These are phyloP conservation scores for Epizoanthus ramosus DNA, from an alignment of 92 coral and sea anemone genomes.

Conservation along the genomic window DNA sequence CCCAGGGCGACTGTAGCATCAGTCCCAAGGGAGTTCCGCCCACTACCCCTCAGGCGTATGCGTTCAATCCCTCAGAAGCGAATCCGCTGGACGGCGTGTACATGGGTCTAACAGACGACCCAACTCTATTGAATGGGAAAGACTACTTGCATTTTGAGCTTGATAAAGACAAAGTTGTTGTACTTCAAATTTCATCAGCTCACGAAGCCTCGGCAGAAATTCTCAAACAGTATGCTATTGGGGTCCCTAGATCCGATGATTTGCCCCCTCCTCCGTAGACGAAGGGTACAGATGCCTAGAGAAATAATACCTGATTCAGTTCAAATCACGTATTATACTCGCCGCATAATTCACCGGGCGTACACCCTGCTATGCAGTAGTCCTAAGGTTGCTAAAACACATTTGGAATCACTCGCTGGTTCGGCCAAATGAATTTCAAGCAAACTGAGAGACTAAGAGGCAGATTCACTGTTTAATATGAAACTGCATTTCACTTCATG, in stretches of 20 bases:
- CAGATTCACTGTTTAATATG: no score
- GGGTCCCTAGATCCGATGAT: conserved; percentile 82
- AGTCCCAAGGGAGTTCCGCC: conserved; percentile 29
- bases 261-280: conserved; percentile 52
- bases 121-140: conserved; percentile 69
- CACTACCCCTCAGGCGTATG: conserved; percentile 26
- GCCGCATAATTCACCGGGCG: no score
- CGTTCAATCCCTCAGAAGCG: conserved; percentile 50
- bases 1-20: conserved; percentile 25
- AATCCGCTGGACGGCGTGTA: conserved; percentile 49
- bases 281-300: not conserved
- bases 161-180: conserved; percentile 89
- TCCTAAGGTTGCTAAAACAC: no score
- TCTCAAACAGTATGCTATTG: conserved; percentile 82
- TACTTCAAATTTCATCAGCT: conserved; percentile 74
- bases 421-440: no score
- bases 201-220: conserved; percentile 78
- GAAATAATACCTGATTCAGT: not conserved
- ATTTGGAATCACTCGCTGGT: no score
- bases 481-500: no score
- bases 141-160: conserved; percentile 88
- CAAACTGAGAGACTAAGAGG: no score
- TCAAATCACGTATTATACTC: not conserved
- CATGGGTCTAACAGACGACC: conserved; percentile 79
- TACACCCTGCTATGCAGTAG: no score